A percentile compares a stretch with the other conserved stretches of the same genome.
phyloP scores from a whole-genome alignment of 2,113 vertebrate species.

The Pomatostomus ruficeps region DNA sequence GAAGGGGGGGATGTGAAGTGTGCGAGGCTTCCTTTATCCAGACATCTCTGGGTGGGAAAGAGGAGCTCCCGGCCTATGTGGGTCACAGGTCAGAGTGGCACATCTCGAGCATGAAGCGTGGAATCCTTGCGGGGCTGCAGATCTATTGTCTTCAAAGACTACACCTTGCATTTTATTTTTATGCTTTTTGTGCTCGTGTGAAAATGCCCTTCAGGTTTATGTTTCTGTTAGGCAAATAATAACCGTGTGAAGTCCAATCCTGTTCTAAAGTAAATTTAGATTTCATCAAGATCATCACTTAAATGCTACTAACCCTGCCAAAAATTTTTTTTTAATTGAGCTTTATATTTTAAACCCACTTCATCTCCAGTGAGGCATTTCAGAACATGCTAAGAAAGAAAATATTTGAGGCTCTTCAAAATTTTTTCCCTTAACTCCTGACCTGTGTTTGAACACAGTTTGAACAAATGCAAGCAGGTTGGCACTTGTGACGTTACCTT shows the following conservation, averaged over 20 bases:
- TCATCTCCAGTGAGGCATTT: neutral
- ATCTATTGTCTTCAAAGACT: neutral
- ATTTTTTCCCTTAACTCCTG: neutral
- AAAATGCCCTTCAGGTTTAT: neutral
- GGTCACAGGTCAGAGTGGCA: neutral
- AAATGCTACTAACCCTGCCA: neutral
- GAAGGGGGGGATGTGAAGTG: conserved; percentile 65
- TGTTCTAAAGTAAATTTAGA: neutral
- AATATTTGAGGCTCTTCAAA: neutral
- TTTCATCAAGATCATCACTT: neutral
- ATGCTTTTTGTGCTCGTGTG: neutral
- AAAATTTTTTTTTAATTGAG: neutral
- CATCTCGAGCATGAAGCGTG: neutral
- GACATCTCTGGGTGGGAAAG: conserved; percentile 31
- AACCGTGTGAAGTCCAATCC: neutral
- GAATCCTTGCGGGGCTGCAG: neutral
- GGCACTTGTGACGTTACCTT: neutral
- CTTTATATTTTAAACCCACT: neutral
- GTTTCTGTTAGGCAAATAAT: neutral
- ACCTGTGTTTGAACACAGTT: neutral
- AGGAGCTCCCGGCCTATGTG: neutral
- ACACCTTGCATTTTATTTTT: neutral
- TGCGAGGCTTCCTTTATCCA: conserved; percentile 58
- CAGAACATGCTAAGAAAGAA: neutral
- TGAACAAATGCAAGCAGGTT: neutral